Conservation (phyloP, 1,140 invertebrate species). For the Sycobia sp. region DNA sequence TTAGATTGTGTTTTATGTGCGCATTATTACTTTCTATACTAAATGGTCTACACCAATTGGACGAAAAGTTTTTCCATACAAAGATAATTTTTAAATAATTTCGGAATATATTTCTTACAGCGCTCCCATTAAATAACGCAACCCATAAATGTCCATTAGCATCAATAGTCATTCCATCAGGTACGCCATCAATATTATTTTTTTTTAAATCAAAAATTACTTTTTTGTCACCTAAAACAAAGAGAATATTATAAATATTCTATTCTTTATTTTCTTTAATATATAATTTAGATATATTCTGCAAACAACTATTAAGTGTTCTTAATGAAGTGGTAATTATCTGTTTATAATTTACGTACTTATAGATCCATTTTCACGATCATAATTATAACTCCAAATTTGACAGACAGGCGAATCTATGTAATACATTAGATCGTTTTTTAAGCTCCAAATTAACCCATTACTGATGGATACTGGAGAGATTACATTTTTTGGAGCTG, state of each 20-base stretch:
- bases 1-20: no score
- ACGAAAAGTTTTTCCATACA: background rate
- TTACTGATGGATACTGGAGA: slow-evolving; percentile 75
- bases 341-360: slow-evolving; percentile 59
- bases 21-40: no score
- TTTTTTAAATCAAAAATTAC: slow-evolving; percentile 56
- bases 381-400: slow-evolving; percentile 72
- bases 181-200: slow-evolving; percentile 58
- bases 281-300: background rate
- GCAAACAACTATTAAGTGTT: background rate
- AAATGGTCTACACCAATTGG: no score
- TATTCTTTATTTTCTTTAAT: no score
- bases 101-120: slow-evolving; percentile 47
- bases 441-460: slow-evolving; percentile 78
- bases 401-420: slow-evolving; percentile 73
- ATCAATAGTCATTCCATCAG: slow-evolving; percentile 73
- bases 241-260: slow-evolving; percentile 35
- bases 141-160: slow-evolving; percentile 67
- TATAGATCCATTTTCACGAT: slow-evolving; percentile 46
- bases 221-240: slow-evolving; percentile 55
- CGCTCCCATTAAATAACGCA: slow-evolving; percentile 63
- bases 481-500: slow-evolving; percentile 51
- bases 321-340: background rate
- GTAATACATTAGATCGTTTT: slow-evolving; percentile 75
- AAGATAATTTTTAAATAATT: background rate